Conservation (phyloP, 2,113 vertebrate genomes). For the Otolemur garnettii region DNA sequence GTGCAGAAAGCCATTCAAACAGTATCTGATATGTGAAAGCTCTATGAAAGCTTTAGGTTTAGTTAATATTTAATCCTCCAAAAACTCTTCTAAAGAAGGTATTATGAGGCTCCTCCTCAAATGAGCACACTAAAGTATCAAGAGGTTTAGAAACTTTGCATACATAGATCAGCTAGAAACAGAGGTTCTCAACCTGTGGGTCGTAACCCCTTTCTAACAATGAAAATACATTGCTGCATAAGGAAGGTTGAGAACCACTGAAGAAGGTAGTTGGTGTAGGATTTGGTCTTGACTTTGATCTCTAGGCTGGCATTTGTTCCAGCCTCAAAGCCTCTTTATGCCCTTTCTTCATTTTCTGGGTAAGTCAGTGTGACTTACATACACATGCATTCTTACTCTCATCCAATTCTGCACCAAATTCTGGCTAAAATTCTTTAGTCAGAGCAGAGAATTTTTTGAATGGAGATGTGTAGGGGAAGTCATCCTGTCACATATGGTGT, state of each 20-base stretch:
- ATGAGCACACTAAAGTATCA: neutral
- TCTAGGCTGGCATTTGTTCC: neutral
- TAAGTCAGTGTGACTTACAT: neutral
- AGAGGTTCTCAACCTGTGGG: too few species aligned
- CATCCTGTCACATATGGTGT: neutral
- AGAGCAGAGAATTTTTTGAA: neutral
- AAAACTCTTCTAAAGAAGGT: neutral
- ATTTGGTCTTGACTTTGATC: neutral
- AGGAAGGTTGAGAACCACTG: too few species aligned
- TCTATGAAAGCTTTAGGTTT: neutral
- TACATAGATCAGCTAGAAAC: neutral
- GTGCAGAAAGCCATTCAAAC: neutral
- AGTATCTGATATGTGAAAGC: neutral
- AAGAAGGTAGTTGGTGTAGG: neutral
- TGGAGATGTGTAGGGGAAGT: rapidly evolving
- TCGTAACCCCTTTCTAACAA: too few species aligned
- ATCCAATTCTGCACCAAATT: neutral
- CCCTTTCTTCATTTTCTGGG: neutral
- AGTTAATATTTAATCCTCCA: neutral
- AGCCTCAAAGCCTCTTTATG: neutral
- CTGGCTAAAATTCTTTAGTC: neutral
- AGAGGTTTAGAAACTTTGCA: neutral
- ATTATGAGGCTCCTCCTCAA: neutral
- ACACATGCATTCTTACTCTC: neutral
- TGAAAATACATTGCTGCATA: too few species aligned